Percentiles rank a stretch among this genome's conserved stretches.
Evolutionary conservation across 2,888 invertebrate genomes (phyloP).

Genomic region (Hypomecis punctinalis): DNA sequence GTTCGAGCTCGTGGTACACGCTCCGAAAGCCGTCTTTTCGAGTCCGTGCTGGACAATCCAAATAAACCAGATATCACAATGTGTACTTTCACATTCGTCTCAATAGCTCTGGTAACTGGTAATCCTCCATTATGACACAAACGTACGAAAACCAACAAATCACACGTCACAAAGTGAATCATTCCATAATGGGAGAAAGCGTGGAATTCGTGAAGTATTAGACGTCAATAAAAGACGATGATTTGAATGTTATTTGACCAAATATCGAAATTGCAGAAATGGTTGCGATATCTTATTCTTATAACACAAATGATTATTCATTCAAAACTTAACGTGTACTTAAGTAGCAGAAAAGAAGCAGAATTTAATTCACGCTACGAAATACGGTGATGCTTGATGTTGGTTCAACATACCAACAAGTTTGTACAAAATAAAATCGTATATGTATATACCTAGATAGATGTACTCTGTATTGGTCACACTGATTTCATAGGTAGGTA

Average conservation of each 20-base stretch:
- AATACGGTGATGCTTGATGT: too few species aligned
- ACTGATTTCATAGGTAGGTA: too few species aligned
- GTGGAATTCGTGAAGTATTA: conserved; percentile 22
- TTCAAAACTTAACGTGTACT: too few species aligned
- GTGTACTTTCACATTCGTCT: conserved; percentile 28
- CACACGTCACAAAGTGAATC: conserved; percentile 29
- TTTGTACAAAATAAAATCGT: too few species aligned
- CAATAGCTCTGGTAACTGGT: conserved; percentile 25
- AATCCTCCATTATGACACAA: conserved; percentile 24
- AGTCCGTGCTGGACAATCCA: conserved; percentile 7
- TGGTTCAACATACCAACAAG: too few species aligned
- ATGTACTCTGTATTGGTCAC: too few species aligned
- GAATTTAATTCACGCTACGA: too few species aligned
- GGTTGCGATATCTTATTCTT: neutral
- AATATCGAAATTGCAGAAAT: neutral
- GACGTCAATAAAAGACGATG: conserved; percentile 30
- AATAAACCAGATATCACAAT: conserved; percentile 14
- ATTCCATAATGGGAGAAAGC: conserved; percentile 29
- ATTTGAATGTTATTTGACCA: conserved; percentile 11
- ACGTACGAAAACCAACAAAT: conserved; percentile 25
- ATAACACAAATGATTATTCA: neutral
- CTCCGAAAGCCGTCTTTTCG: neutral
- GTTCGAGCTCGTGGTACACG: neutral
- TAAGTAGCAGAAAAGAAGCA: too few species aligned
- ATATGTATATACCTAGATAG: too few species aligned